A percentile compares a stretch with the other conserved stretches of the same genome.
phyloP scores from a whole-genome alignment of 1,140 invertebrate genomes.

The Tetramorium parvispinum region DNA sequence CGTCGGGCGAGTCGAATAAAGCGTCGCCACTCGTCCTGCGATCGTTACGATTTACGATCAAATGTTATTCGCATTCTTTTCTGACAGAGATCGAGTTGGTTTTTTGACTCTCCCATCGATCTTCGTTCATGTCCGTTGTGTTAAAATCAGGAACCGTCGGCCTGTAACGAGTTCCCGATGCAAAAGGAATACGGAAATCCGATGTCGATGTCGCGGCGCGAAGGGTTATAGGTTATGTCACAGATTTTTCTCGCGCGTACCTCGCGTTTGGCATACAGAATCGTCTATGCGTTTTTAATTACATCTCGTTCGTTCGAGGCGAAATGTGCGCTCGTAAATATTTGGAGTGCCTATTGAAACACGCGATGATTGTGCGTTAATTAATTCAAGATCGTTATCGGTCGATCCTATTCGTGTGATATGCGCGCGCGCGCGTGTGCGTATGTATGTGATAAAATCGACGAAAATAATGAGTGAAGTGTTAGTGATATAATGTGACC shows the following conservation, averaged over 20 bases:
- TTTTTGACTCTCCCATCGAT: neutral
- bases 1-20: too few species aligned
- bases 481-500: neutral
- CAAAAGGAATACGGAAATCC: neutral
- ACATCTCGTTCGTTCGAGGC: neutral
- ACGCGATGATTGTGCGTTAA: neutral
- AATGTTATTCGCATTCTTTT: neutral
- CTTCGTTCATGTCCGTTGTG: neutral
- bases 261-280: neutral
- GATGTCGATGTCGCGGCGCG: neutral
- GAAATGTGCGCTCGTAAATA: neutral
- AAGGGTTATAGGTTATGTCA: neutral
- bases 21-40: neutral
- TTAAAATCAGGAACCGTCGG: neutral
- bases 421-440: neutral
- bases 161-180: neutral
- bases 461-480: neutral
- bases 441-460: neutral
- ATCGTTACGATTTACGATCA: neutral
- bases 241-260: neutral
- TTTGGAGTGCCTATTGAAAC: neutral
- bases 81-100: neutral
- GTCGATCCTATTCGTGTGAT: neutral
- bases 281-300: neutral
- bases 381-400: conserved; percentile 2